phyloP scores from a whole-genome alignment of 2,888 invertebrate species.

The Chrysotoxum bicinctum region DNA sequence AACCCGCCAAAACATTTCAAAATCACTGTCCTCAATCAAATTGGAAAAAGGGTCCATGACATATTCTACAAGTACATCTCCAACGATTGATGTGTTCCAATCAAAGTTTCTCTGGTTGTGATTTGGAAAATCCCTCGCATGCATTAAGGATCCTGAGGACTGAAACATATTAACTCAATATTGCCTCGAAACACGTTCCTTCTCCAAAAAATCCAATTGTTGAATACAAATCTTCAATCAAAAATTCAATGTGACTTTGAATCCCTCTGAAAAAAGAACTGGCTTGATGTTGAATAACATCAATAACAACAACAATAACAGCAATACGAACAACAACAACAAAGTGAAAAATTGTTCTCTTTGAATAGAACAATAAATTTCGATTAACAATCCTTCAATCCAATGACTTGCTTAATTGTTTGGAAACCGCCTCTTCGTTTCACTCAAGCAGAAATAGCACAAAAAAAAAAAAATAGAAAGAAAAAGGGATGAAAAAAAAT shows the following conservation, averaged over 20 bases:
- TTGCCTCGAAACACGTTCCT: conserved; percentile 27
- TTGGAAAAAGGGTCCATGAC: not conserved
- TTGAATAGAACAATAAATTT: conserved; percentile 53
- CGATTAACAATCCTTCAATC: conserved; percentile 67
- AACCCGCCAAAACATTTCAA: not conserved
- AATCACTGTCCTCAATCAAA: not conserved
- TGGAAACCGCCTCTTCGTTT: conserved; percentile 59
- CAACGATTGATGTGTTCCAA: conserved; percentile 2
- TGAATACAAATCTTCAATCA: conserved; percentile 47
- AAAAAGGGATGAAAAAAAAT: not conserved
- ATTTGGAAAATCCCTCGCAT: conserved; percentile 1
- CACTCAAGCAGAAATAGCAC: conserved; percentile 9
- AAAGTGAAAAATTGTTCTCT: conserved; percentile 14
- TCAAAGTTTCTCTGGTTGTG: not conserved
- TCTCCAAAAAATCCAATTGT: conserved; percentile 17
- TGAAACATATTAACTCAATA: conserved; percentile 26
- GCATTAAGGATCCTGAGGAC: not conserved
- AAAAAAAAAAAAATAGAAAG: not conserved
- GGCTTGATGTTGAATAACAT: conserved; percentile 11
- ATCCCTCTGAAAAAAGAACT: not conserved
- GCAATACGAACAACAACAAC: not conserved
- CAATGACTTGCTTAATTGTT: conserved; percentile 66
- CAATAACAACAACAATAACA: conserved; percentile 1
- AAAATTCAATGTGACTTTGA: conserved; percentile 33
- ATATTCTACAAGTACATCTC: not conserved